Evolutionary conservation across 2,113 vertebrate species (phyloP), one percentile per base, ranked within the genome.

Genomic region (Leucopternis melanops): DNA sequence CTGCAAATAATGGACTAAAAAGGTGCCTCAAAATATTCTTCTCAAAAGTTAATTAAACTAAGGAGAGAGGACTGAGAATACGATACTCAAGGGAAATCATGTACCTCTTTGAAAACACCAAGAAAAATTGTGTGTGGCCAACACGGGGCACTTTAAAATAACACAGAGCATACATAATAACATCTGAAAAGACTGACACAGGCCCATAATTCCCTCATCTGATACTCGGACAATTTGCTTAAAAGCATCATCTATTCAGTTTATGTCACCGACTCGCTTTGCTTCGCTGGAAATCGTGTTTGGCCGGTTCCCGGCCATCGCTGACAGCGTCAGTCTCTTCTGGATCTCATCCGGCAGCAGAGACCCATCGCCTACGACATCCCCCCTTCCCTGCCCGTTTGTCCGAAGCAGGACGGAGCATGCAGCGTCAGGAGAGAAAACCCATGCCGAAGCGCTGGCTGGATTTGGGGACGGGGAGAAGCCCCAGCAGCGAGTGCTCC

Each of bases 241-340:
- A 75, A 86, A 95, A 95, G 92, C 78, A 50, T 70, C 73, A 52
- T 92, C 92, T 85, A 19, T 93, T 84, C 49, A 22, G 70, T 65
- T 49, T 40, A 84, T 18, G 61, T 78, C 83, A 77, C 93, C 8
- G 12, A 74, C 61, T 62, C 21, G 74, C 84, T 88, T 70, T 79
- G 77, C 86, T 85, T 49, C 54, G 15, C 89, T 84, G 93, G 91
- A 92, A 86, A 78, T 65, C 74, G 25, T 6, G 16, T 77, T 55
- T 14, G n/a, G 91, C 77, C n/a, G 13, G 63, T 78, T 94, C 88
- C 91, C 7, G 54, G 79, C 59, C 34, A 23, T 18, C 4, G 23
- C 59, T 10, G 62, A 71, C 52, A 65, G 49, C n/a, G 25, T 14
- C 34, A 22, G 59, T n/a, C 47, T 34, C 82, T 34, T 1, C 69